Evolutionary conservation across 1,140 invertebrate genomes (phyloP).

Genomic region (Caenorhabditis elegans): DNA sequence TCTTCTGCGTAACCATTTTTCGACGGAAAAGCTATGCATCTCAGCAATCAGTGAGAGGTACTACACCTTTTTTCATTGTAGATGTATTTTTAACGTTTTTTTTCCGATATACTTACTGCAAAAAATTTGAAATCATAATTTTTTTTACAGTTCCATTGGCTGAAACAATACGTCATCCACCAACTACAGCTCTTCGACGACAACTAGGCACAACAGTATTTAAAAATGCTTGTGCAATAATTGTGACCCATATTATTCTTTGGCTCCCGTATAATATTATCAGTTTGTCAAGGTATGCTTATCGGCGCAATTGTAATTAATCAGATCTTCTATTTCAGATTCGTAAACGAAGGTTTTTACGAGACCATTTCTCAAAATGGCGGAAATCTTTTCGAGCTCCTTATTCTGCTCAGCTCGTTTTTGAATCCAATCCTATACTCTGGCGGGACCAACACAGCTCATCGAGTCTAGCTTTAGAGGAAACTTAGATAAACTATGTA

Average conservation of each 20-base stretch:
- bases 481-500: constrained; percentile 1
- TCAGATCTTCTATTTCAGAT: not conserved
- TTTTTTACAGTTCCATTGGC: not conserved
- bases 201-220: constrained; percentile 61
- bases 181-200: constrained; percentile 43
- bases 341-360: constrained; percentile 52
- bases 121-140: not conserved
- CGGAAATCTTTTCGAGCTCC: constrained; percentile 54
- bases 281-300: not conserved
- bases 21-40: not conserved
- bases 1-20: not conserved
- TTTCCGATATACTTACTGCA: too few relatives aligned
- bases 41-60: not conserved
- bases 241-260: constrained; percentile 53
- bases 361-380: constrained; percentile 39
- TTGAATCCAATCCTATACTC: constrained; percentile 58
- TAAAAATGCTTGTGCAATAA: constrained; percentile 54
- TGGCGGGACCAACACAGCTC: not conserved
- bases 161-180: constrained; percentile 39
- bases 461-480: not conserved
- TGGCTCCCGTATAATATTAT: constrained; percentile 63
- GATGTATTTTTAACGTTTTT: too few relatives aligned
- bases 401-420: constrained; percentile 58
- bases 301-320: not conserved
- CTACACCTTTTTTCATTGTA: not conserved